A percentile compares a stretch with the other conserved stretches of the same genome.
Evolutionary conservation across 2,888 invertebrate species (phyloP).

Genomic region (Mellilla xanthometata): DNA sequence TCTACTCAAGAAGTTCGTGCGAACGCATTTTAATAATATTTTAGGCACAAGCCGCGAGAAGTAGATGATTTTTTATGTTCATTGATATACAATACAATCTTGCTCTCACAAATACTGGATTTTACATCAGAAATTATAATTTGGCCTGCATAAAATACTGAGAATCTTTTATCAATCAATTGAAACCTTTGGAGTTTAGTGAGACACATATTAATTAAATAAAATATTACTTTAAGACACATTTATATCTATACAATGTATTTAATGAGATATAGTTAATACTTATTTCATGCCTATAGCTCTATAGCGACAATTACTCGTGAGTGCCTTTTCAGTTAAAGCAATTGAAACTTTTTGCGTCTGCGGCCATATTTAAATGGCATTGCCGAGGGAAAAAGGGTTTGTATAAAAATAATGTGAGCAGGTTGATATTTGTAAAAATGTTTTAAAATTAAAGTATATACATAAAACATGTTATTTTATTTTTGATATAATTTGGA

Average conservation of each 20-base stretch:
- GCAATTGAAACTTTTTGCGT: constrained; percentile 63
- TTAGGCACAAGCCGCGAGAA: constrained; percentile 25
- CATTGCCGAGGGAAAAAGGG: constrained; percentile 11
- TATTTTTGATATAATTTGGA: too few relatives aligned
- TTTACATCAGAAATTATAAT: too few relatives aligned
- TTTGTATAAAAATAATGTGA: neutral
- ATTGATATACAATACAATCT: too few relatives aligned
- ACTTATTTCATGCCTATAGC: constrained; percentile 27
- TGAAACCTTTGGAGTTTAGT: too few relatives aligned
- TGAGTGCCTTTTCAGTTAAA: constrained; percentile 52
- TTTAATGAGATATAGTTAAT: too few relatives aligned
- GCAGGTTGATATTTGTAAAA: neutral
- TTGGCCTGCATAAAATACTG: too few relatives aligned
- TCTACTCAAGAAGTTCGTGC: constrained; percentile 39
- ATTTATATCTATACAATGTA: constrained; percentile 10
- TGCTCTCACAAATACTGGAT: too few relatives aligned
- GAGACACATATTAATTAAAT: too few relatives aligned
- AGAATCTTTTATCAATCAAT: too few relatives aligned
- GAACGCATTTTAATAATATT: constrained; percentile 53
- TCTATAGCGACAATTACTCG: constrained; percentile 45
- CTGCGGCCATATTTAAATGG: constrained; percentile 52
- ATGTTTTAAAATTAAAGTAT: too few relatives aligned
- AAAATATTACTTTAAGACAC: neutral
- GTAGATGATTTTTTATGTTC: too few relatives aligned
- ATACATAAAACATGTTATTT: too few relatives aligned